A percentile compares a stretch with the other conserved stretches of the same genome.
These are phyloP conservation scores for Biston betularia DNA, from an alignment of 2,888 invertebrate genomes.

Conservation along the genomic window DNA sequence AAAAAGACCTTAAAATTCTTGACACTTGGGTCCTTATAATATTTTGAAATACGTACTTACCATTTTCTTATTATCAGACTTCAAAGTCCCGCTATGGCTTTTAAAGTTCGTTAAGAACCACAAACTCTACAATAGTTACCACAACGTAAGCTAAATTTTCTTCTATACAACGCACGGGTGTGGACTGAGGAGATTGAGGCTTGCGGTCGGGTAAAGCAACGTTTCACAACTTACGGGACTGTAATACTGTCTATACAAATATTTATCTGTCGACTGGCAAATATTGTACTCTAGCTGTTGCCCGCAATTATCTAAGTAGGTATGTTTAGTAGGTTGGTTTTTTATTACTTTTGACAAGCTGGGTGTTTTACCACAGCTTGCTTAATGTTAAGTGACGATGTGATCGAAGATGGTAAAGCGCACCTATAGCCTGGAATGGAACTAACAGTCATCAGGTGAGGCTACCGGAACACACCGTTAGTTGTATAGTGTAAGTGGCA, in stretches of 20 bases:
- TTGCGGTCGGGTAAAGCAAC: slow-evolving; percentile 14
- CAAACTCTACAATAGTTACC: slow-evolving; percentile 18
- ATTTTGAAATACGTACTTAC: neutral
- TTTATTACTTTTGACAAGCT: too few relatives aligned
- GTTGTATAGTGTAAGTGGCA: too few relatives aligned
- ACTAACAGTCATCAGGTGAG: too few relatives aligned
- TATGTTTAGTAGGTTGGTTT: neutral
- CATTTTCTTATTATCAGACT: neutral
- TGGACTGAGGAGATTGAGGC: neutral
- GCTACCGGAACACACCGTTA: too few relatives aligned
- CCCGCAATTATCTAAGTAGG: neutral
- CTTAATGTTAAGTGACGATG: too few relatives aligned
- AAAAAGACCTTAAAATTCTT: too few relatives aligned
- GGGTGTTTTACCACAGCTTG: too few relatives aligned
- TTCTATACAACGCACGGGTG: slow-evolving; percentile 5
- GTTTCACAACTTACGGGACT: slow-evolving; percentile 7
- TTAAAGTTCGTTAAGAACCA: slow-evolving; percentile 1
- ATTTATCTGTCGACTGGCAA: slow-evolving; percentile 7
- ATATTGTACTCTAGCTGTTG: slow-evolving; percentile 1
- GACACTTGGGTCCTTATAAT: too few relatives aligned
- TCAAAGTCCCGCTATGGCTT: slow-evolving; percentile 2
- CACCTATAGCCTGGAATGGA: too few relatives aligned
- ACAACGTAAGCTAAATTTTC: slow-evolving; percentile 8
- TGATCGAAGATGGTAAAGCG: too few relatives aligned
- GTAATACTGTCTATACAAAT: slow-evolving; percentile 1